Base-by-base conservation (phyloP, 1,140 invertebrate species). In the Hyles vespertilio region DNA sequence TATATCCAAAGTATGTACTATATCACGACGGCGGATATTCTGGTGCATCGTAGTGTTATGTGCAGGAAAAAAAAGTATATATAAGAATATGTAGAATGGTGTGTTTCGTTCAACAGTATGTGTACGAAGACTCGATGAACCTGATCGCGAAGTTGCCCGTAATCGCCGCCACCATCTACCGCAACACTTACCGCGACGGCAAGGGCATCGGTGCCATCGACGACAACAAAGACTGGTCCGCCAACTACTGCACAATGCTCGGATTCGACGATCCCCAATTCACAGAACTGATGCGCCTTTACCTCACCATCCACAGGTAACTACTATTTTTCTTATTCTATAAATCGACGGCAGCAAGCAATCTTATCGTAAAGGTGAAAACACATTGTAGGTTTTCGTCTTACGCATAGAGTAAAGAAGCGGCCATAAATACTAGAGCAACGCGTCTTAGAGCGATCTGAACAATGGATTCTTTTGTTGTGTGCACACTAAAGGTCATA, bases 41-140 rank as follows among this genome's bases (percentile, higher is more conserved):
- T 22, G 22, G 22, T 22, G 22, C 22, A 22, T 22, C 22, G 22
- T 22, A 2, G 22, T 22, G 2, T 22, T 22, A 22, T 22, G 1
- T 2, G 22, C 2, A 22, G 0, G 22, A 22, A 22, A 22, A 22
- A 22, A 22, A 22, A 22, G n/a, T n/a, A n/a, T 22, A 2, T 22
- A 22, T 0, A 2, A 22, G 22, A 11, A 3, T 22, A 22, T 56
- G 10, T 36, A 40, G 22, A 54, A 32, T 5, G 4, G 48, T 22
- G n/a, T 50, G 22, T 12, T 32, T 56, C n/a, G n/a, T 22, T 22
- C 11, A 10, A 83, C 96, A 99, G 91, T 94, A 94, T 65, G 91
- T 93, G 1, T 98, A 97, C 87, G 97, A 99, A 90, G 98, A 99
- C 86, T 92, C 96, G 12, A 98, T 99, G 96, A 96, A 98, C 88